Evolutionary conservation across 2,113 vertebrate genomes (phyloP).

Genomic region (Channa maculata): DNA sequence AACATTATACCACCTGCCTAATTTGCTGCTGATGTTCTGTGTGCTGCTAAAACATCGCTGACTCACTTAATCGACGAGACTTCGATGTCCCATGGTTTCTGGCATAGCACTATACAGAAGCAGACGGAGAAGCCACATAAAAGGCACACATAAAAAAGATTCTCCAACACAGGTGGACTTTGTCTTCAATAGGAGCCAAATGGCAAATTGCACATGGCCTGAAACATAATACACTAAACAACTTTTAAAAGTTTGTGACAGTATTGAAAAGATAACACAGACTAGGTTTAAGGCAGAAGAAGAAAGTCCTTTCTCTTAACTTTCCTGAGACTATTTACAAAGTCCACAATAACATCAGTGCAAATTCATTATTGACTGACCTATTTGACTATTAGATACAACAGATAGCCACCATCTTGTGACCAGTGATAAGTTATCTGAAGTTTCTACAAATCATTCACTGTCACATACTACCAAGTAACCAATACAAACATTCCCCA

Average conservation of each 20-base stretch:
- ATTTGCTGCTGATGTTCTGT: too few species aligned
- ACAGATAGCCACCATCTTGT: constrained; percentile 73
- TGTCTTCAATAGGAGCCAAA: constrained; percentile 32
- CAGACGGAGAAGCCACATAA: not conserved
- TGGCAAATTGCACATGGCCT: constrained; percentile 35
- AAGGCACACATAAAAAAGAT: not conserved
- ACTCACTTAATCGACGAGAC: too few species aligned
- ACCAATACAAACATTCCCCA: constrained; percentile 65
- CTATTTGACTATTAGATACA: constrained; percentile 76
- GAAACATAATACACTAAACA: constrained; percentile 25
- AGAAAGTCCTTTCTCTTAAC: constrained; percentile 66
- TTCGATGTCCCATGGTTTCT: too few species aligned
- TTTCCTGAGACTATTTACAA: constrained; percentile 68
- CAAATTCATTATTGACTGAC: constrained; percentile 72
- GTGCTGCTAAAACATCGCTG: too few species aligned
- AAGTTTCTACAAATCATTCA: constrained; percentile 76
- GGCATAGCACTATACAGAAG: too few species aligned
- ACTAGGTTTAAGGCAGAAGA: constrained; percentile 10
- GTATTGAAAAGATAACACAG: constrained; percentile 9
- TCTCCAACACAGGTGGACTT: constrained; percentile 22
- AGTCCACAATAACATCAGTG: constrained; percentile 54
- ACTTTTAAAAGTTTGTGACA: constrained; percentile 18
- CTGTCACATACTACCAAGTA: constrained; percentile 67
- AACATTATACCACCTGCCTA: too few species aligned
- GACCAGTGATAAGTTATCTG: constrained; percentile 69